Conservation (phyloP, 2,797 vertebrate species). For the Eospalax fontanierii region DNA sequence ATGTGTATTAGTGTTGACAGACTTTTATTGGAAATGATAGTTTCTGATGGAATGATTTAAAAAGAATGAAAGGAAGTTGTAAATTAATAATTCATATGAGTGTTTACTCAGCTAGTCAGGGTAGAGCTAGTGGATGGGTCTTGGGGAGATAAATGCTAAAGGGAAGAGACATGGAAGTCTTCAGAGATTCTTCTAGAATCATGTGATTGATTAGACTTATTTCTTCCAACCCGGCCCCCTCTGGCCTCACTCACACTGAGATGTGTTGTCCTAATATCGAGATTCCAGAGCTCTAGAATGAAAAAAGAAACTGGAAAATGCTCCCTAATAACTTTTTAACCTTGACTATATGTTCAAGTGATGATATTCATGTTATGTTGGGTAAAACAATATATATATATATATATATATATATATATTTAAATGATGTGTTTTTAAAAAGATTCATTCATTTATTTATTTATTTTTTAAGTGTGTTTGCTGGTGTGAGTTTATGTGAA, state of each 20-base stretch:
- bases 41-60: conserved; percentile 49
- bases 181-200: background rate
- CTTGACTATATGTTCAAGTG: background rate
- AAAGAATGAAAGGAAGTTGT: background rate
- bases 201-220: background rate
- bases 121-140: background rate
- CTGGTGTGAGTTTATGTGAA: too few relatives aligned
- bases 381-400: conserved; percentile 53
- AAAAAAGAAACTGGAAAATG: background rate
- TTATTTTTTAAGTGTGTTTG: too few relatives aligned
- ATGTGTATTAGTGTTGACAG: background rate
- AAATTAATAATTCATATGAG: background rate
- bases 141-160: background rate
- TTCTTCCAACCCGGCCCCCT: background rate
- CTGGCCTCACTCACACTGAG: background rate
- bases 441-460: too few relatives aligned
- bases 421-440: background rate
- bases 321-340: background rate
- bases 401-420: too few relatives aligned
- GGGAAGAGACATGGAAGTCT: background rate
- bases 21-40: conserved; percentile 23
- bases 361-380: background rate
- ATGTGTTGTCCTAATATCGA: background rate
- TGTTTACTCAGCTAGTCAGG: background rate
- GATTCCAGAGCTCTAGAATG: background rate